Evolutionary conservation across 2,797 vertebrate species (phyloP), one percentile per base, ranked within the genome.

Genomic region (Geotrypetes seraphini): DNA sequence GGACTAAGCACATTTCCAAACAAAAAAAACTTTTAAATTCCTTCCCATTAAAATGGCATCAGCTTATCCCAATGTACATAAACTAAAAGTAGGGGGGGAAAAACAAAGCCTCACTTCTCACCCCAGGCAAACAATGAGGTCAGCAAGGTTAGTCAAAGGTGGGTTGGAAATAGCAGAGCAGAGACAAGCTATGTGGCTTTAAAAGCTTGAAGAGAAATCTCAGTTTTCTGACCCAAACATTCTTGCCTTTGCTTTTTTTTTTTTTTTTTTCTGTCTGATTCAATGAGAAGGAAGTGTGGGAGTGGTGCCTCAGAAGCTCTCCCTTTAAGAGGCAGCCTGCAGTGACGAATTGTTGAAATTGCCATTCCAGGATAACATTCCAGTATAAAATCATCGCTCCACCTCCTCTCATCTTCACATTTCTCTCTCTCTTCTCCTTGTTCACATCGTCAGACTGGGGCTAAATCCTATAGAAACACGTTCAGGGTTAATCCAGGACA

Each of bases 371-470:
- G 67, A 80, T 83, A 77, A 71, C 76, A 82, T 66, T 76, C 72
- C 62, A 69, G 74, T 83, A 84, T 87, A 83, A 86, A 86, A 81
- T 73, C 82, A 83, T 85, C 85, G 83, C 80, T 83, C 79, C 74
- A 71, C 78, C 78, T 78, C 75, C 75, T 78, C 70, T 73, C 76
- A 75, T 79, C 79, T 78, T 81, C 79, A 84, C 76, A 77, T 73
- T 71, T 69, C 73, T 70, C 63, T 66, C 72, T 52, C 70, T 49
- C 57, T 76, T 67, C 69, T 64, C 68, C 36, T 62, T 69, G 66
- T 71, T 73, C 78, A 60, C 75, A 60, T 79, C 73, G 61, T 50
- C 73, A 33, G 73, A 80, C 75, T 77, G 79, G 79, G 73, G 73
- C 68, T 69, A 65, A 64, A n/a, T 9, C 19, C 19, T 29, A 19